Base-by-base conservation (phyloP, 2,888 invertebrate genomes). In the Barypeithes pellucidus region DNA sequence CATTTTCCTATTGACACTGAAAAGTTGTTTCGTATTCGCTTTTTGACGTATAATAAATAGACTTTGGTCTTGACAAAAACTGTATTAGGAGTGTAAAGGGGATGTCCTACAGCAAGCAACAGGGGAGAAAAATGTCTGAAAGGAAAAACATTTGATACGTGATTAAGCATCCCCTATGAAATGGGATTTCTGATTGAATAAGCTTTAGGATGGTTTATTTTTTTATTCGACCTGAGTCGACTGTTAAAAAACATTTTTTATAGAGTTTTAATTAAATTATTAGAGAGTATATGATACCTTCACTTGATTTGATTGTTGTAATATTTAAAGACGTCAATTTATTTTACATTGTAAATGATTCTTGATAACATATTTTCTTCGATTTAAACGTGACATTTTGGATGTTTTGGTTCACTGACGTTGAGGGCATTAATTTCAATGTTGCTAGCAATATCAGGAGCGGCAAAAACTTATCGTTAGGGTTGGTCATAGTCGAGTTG, bases 1-100 rank as follows among this genome's bases (percentile, higher is more conserved):
- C 73, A 73, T 73, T 73, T 76, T 73, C 73, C 69, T 70, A 62
- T 75, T 70, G 67, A 72, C 72, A 69, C 65, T 73, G 72, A 75
- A 72, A 68, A 75, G 72, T 72, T 66, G 75, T 68, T 72, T 61
- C 61, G 69, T 41, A 62, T 75, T 72, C 68, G 65, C 72, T 71
- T 74, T 66, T 71, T 74, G 71, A 74, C 74, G 39, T 52, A 43
- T 74, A 71, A 74, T 74, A 74, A 74, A 74, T 74, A 71, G 71
- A 71, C 74, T 74, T 74, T 63, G 71, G 74, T 67, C 67, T 61
- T 67, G 74, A 74, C 74, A 74, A 74, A 74, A 74, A 71, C 62
- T 67, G 71, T 71, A 74, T 74, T 74, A 74, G 67, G 70, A 60
- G 57, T 36, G 67, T 59, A 52, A 65, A 69, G 54, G 70, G 65